phyloP scores from a whole-genome alignment of 2,113 vertebrate genomes.

The Herpetotheres cachinnans region DNA sequence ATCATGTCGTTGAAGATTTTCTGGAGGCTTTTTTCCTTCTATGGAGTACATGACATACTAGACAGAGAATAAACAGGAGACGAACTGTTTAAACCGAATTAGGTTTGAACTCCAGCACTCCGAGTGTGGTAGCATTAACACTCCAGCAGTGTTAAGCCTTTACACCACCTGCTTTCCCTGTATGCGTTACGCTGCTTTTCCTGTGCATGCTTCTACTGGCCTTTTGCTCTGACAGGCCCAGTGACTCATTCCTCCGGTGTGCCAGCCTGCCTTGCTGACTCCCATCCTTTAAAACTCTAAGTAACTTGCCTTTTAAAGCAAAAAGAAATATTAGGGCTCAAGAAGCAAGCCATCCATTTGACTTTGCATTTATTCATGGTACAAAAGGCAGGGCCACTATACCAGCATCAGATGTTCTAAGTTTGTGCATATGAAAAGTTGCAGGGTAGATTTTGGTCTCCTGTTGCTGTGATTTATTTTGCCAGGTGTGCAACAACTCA shows the following conservation, averaged over 20 bases:
- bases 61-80: not conserved
- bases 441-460: constrained; percentile 37
- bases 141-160: constrained; percentile 59
- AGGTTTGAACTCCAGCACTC: not conserved
- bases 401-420: not conserved
- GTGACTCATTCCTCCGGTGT: not conserved
- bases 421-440: constrained; percentile 11
- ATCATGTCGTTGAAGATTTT: not conserved
- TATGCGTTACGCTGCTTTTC: constrained; percentile 46
- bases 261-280: not conserved
- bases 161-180: constrained; percentile 39
- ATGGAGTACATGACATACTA: not conserved
- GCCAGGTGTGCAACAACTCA: constrained; percentile 48
- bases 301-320: constrained; percentile 1
- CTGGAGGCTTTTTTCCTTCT: not conserved
- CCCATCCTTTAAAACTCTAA: not conserved
- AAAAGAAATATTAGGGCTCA: not conserved
- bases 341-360: not conserved
- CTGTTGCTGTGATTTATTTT: constrained; percentile 63
- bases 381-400: not conserved
- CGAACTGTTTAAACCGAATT: not conserved
- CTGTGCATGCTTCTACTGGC: not conserved
- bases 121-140: constrained; percentile 44
- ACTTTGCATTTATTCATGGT: not conserved
- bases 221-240: not conserved